Base-by-base conservation (phyloP, 2,113 vertebrate species). In the Sardina pilchardus region DNA sequence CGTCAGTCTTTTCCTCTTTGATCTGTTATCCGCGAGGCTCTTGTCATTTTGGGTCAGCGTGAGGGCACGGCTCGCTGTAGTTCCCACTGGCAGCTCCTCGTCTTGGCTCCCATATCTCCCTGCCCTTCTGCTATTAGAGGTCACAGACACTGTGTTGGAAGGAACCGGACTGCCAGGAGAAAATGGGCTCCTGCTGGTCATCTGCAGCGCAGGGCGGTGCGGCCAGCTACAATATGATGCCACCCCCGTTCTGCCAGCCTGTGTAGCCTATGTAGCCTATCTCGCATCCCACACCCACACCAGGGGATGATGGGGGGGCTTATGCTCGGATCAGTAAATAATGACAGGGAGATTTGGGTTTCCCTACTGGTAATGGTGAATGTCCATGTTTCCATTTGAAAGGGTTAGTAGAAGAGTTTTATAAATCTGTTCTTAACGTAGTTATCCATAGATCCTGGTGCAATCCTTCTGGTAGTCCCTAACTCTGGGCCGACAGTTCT, bases 281-380 rank as follows among this genome's bases (percentile, higher is more conserved):
- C 82, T 75, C 21, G 81, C 80, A 56, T 26, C 19, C n/a, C 43
- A 53, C 44, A 44, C 83, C 84, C 82, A 45, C 85, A 84, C 88
- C 43, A 53, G 85, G 90, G 81, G 88, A 88, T 84, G 85, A 90
- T 82, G 83, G 71, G 50, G 50, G 47, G 85, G 59, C 86, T 83
- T 88, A 86, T 81, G 89, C 86, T 83, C 48, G 90, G 86, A 75
- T 91, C 85, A 1, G 75, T 86, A 82, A 86, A 86, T 90, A 90
- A 91, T 92, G 88, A 91, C 85, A 86, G 88, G 85, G 84, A 81
- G 87, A 78, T 89, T 86, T 88, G 42, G 84, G 85, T 83, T 83
- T 82, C 87, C 87, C 86, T 82, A 48, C 82, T 9, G 21, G 83
- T 80, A 53, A 63, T 84, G 80, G 67, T 42, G 78, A 87, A 89